Conservation (phyloP, 2,888 invertebrate genomes). For the Drosophila sordidapex region DNA sequence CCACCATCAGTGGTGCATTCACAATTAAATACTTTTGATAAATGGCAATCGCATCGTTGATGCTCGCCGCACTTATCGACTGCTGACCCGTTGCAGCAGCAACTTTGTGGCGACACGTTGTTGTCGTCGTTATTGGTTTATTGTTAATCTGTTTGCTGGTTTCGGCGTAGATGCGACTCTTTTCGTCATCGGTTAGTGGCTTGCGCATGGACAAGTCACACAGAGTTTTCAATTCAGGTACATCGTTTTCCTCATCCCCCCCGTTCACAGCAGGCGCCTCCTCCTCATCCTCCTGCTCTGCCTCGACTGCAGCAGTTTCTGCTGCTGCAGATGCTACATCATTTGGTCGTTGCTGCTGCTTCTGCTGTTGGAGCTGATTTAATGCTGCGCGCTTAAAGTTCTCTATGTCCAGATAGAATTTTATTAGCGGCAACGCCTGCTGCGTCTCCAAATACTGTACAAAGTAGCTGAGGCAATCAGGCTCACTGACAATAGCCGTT, state of each 20-base stretch:
- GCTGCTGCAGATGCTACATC: constrained; percentile 1
- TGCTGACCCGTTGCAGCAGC: constrained; percentile 42
- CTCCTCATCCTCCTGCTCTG: constrained; percentile 2
- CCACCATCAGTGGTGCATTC: constrained; percentile 79
- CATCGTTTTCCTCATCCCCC: constrained; percentile 62
- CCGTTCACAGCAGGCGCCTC: neutral
- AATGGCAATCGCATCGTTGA: constrained; percentile 84
- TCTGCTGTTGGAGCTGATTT: constrained; percentile 70
- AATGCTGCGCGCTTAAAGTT: constrained; percentile 86
- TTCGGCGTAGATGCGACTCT: constrained; percentile 84
- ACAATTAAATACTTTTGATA: constrained; percentile 84
- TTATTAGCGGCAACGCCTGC: constrained; percentile 88
- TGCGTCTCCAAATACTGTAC: constrained; percentile 94
- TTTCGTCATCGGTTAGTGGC: constrained; percentile 85
- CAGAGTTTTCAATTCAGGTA: constrained; percentile 83
- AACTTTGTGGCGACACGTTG: constrained; percentile 24
- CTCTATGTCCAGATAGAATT: constrained; percentile 92
- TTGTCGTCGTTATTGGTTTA: constrained; percentile 13
- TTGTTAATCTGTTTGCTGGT: constrained; percentile 78
- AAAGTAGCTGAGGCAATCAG: constrained; percentile 92
- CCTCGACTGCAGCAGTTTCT: constrained; percentile 3
- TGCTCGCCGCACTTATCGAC: constrained; percentile 68
- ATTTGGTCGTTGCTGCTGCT: constrained; percentile 32
- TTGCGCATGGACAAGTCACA: constrained; percentile 84
- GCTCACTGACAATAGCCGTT: constrained; percentile 91